Conservation (phyloP, 2,888 invertebrate genomes). For the Drosophila paramelanica region DNA sequence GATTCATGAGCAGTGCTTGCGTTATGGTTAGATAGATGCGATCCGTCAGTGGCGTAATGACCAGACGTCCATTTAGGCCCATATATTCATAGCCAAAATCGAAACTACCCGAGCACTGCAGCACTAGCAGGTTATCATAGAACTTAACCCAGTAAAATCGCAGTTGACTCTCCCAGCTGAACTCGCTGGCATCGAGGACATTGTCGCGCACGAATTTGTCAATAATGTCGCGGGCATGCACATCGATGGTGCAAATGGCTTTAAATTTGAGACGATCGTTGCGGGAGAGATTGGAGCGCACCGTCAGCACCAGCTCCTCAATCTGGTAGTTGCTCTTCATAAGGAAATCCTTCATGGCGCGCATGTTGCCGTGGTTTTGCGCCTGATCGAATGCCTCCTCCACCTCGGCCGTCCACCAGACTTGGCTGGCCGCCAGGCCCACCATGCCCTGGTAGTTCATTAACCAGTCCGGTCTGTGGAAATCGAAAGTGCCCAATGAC, state of each 20-base stretch:
- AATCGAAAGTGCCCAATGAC: conserved; percentile 75
- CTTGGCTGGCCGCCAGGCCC: conserved; percentile 92
- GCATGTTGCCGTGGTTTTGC: conserved; percentile 89
- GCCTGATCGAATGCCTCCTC: conserved; percentile 93
- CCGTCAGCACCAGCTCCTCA: conserved; percentile 92
- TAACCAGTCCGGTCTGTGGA: conserved; percentile 92
- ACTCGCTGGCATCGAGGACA: conserved; percentile 93
- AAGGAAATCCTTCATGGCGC: conserved; percentile 96
- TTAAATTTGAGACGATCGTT: conserved; percentile 96
- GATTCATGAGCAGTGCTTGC: conserved; percentile 95
- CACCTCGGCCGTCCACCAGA: conserved; percentile 98
- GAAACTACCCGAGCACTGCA: conserved; percentile 93
- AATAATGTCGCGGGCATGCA: conserved; percentile 95
- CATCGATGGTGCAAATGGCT: conserved; percentile 95
- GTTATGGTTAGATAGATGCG: conserved; percentile 96
- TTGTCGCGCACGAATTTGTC: conserved; percentile 92
- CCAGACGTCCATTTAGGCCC: conserved; percentile 95
- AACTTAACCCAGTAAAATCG: conserved; percentile 95
- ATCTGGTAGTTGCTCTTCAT: conserved; percentile 91
- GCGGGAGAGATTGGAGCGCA: conserved; percentile 88
- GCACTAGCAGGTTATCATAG: conserved; percentile 91
- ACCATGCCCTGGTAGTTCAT: conserved; percentile 95
- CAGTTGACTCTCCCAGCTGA: conserved; percentile 97
- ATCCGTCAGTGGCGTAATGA: conserved; percentile 96
- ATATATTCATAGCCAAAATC: conserved; percentile 98